Conservation (phyloP, 2,888 invertebrate genomes). For the Caenorhabditis afra region DNA sequence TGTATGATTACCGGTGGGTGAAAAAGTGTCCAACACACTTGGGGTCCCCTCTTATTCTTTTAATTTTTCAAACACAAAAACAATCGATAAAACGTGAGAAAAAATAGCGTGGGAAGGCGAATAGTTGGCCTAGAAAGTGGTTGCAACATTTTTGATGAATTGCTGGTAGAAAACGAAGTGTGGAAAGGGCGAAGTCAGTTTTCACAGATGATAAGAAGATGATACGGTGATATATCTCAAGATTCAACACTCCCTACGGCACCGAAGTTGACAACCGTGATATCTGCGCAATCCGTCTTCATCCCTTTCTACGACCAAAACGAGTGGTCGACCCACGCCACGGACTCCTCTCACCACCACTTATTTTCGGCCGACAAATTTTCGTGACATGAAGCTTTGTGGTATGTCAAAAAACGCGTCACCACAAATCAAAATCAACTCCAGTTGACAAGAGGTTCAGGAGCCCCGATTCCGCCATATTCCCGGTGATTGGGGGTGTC, state of each 20-base stretch:
- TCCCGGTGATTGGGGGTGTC: constrained; percentile 54
- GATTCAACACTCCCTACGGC: constrained; percentile 53
- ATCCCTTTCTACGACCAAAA: constrained; percentile 32
- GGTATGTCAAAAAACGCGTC: constrained; percentile 54
- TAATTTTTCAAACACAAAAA: constrained; percentile 21
- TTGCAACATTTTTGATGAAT: constrained; percentile 43
- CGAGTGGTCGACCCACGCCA: constrained; percentile 1
- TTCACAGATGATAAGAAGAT: constrained; percentile 56
- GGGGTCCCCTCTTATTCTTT: constrained; percentile 44
- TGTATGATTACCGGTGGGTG: constrained; percentile 63
- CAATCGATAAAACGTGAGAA: constrained; percentile 5
- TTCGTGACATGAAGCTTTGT: constrained; percentile 34
- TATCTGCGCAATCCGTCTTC: constrained; percentile 14
- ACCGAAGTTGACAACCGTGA: constrained; percentile 49
- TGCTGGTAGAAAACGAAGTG: constrained; percentile 46
- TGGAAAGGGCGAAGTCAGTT: constrained; percentile 58
- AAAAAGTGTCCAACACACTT: constrained; percentile 37
- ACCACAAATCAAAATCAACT: constrained; percentile 49
- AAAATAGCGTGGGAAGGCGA: constrained; percentile 21
- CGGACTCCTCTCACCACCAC: constrained; percentile 37
- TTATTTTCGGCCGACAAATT: constrained; percentile 41
- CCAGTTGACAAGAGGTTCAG: constrained; percentile 29
- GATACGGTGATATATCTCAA: constrained; percentile 55
- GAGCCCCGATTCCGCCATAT: constrained; percentile 21
- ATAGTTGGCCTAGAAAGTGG: constrained; percentile 34